phyloP scores from a whole-genome alignment of 2,113 vertebrate genomes.

The Trichomycterus rosablanca region DNA sequence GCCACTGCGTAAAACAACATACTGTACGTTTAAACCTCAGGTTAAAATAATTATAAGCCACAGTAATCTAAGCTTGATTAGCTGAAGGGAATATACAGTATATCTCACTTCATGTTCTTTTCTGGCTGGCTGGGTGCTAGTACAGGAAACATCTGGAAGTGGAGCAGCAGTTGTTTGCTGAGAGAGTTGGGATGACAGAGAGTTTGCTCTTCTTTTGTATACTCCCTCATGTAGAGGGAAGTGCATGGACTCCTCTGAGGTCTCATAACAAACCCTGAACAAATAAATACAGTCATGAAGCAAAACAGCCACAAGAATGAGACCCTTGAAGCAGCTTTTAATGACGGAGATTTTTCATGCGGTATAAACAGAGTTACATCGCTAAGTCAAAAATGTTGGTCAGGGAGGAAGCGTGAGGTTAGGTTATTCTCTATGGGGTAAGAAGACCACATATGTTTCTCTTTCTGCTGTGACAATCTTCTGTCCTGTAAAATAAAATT shows the following conservation, averaged over 20 bases:
- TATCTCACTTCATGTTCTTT: slow-evolving; percentile 19
- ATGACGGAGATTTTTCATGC: slow-evolving; percentile 56
- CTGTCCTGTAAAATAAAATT: neutral
- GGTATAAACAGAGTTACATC: slow-evolving; percentile 50
- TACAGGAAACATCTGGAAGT: slow-evolving; percentile 48
- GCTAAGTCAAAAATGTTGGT: slow-evolving; percentile 39
- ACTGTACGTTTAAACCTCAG: slow-evolving; percentile 25
- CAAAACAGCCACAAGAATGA: slow-evolving; percentile 51
- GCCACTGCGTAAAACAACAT: slow-evolving; percentile 7
- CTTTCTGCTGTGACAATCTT: slow-evolving; percentile 36
- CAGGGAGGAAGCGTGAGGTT: slow-evolving; percentile 53
- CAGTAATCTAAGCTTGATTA: slow-evolving; percentile 28
- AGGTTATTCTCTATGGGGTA: slow-evolving; percentile 45
- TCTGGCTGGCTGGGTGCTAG: slow-evolving; percentile 20
- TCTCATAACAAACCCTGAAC: slow-evolving; percentile 39
- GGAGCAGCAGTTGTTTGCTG: slow-evolving; percentile 30
- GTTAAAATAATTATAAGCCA: slow-evolving; percentile 24
- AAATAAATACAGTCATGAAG: slow-evolving; percentile 56
- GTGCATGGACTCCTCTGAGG: slow-evolving; percentile 29
- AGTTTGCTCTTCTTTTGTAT: slow-evolving; percentile 20
- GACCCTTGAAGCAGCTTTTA: slow-evolving; percentile 50
- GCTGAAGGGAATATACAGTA: slow-evolving; percentile 13
- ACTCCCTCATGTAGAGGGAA: slow-evolving; percentile 32
- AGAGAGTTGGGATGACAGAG: slow-evolving; percentile 31
- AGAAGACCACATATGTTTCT: slow-evolving; percentile 39